Conservation (phyloP, 2,113 vertebrate genomes). For the Calonectris borealis region DNA sequence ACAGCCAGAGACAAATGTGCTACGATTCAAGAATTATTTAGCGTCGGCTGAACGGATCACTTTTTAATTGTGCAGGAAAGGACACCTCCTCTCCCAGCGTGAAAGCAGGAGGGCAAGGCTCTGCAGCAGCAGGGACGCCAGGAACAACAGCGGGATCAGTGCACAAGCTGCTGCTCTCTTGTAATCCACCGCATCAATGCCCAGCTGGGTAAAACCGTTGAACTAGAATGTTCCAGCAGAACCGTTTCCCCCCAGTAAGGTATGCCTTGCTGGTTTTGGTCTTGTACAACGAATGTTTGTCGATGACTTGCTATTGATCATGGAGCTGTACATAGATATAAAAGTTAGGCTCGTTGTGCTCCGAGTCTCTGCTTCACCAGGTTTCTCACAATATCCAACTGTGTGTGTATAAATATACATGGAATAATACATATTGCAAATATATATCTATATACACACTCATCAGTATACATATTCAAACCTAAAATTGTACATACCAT, state of each 20-base stretch:
- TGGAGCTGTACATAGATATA: accelerated
- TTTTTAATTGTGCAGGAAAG: background rate
- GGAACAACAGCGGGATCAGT: background rate
- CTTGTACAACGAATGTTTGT: accelerated
- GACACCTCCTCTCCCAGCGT: too few relatives aligned
- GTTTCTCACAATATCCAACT: accelerated
- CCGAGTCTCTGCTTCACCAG: background rate
- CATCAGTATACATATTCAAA: background rate
- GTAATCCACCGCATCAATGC: accelerated
- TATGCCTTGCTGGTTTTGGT: background rate
- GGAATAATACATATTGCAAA: background rate
- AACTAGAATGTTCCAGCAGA: background rate
- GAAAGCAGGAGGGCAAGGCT: background rate
- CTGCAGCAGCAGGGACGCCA: background rate
- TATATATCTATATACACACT: background rate
- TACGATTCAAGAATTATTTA: accelerated
- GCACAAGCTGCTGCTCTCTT: too few relatives aligned
- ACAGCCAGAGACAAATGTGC: background rate
- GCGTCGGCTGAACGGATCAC: accelerated
- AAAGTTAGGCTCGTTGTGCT: accelerated
- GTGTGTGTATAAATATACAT: background rate
- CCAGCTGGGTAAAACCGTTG: background rate
- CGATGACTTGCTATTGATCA: background rate
- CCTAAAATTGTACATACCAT: background rate
- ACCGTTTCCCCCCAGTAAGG: background rate